A percentile compares a stretch with the other conserved stretches of the same genome.
Conservation (phyloP, 2,888 invertebrate species). For the Andrena minutula region DNA sequence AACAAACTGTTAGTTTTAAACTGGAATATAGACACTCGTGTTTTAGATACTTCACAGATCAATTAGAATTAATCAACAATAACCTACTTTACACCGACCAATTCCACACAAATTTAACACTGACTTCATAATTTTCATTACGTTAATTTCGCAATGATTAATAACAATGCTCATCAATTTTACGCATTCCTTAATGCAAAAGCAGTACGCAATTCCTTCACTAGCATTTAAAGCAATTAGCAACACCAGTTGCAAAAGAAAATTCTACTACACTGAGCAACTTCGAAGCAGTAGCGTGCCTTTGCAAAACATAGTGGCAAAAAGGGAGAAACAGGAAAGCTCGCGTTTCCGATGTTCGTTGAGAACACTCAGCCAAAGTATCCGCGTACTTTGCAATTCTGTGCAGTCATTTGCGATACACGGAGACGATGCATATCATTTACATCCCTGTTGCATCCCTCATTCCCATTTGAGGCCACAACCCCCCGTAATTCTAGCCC, state of each 20-base stretch:
- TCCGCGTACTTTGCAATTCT: slow-evolving; percentile 4
- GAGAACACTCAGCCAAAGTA: neutral
- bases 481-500: slow-evolving; percentile 47
- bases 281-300: too few relatives aligned
- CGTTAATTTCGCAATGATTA: neutral
- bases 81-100: neutral
- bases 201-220: too few relatives aligned
- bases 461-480: slow-evolving; percentile 43
- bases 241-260: too few relatives aligned
- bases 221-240: too few relatives aligned
- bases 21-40: too few relatives aligned
- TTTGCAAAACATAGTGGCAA: neutral
- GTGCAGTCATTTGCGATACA: slow-evolving; percentile 6
- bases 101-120: neutral
- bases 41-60: too few relatives aligned
- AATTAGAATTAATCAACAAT: too few relatives aligned
- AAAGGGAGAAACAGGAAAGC: neutral
- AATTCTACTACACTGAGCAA: too few relatives aligned
- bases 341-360: neutral
- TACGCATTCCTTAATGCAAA: neutral
- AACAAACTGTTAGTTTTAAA: too few relatives aligned
- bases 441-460: slow-evolving; percentile 53
- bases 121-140: neutral
- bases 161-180: neutral
- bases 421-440: slow-evolving; percentile 30